Base-by-base conservation (phyloP, 2,113 vertebrate species). In the Loxodonta africana region DNA sequence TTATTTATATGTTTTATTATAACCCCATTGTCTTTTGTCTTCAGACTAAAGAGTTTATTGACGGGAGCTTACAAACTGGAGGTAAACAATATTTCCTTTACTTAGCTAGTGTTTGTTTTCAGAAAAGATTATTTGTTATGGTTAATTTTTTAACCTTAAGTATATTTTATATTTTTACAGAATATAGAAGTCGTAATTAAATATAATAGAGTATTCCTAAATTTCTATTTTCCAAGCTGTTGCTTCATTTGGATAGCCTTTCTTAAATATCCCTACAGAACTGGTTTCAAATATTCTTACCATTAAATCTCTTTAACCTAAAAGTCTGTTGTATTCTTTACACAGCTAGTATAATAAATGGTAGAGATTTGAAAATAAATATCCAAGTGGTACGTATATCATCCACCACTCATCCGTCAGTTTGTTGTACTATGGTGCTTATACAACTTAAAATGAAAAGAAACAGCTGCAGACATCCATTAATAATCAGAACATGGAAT, bases 1-100 rank as follows among this genome's bases (percentile, higher is more conserved):
- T 88, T 83, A 73, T 82, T 77, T 26, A 23, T 12, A 41, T 97
- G 20, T 91, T 95, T 92, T 91, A 83, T 95, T 90, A 28, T 96
- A 95, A 96, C 33, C 33, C 73, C n/a, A 37, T 69, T 82, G 88
- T 92, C 65, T 96, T 97, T 97, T 91, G 44, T 91, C 96, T 97
- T 89, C 87, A 99, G 99, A 99, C 99, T 98, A 99, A 99, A 99
- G 99, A 99, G 98, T 99, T 99, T 99, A 99, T 99, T 98, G 99
- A 99, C 98, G 99, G 99, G 98, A 99, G 99, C 99, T 99, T 99
- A 99, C 99, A 99, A 98, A 99, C 98, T 97, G 99, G 99, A 99
- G 99, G 99, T 99, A 99, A 98, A 92, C 87, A 41, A 28, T 83
- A 62, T 57, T 97, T 94, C 9, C 62, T 94, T 96, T 77, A 74